Conservation (phyloP, 2,113 vertebrate species). For the Redunca redunca region DNA sequence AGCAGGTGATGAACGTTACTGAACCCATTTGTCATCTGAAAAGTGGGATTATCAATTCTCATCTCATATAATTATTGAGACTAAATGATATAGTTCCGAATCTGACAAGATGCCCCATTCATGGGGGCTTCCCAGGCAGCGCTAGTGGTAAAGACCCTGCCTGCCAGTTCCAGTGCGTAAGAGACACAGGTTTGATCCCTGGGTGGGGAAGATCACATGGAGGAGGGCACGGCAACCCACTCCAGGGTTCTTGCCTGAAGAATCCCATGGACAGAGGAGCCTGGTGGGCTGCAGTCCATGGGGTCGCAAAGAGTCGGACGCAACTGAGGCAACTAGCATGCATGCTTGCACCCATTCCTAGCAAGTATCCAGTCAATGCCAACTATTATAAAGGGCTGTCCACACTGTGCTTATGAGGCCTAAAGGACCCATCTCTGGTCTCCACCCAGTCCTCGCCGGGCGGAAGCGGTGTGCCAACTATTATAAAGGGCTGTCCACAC, state of each 20-base stretch:
- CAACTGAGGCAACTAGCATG: rapidly evolving
- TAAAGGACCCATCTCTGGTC: too few species aligned
- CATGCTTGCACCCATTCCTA: rapidly evolving
- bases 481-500: too few species aligned
- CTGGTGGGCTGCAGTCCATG: background rate
- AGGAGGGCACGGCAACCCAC: background rate
- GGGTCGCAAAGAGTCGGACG: rapidly evolving
- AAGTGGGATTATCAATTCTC: background rate
- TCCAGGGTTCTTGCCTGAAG: background rate
- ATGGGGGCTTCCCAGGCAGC: background rate
- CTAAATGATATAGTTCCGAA: background rate
- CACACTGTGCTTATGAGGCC: too few species aligned
- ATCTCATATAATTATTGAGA: too few species aligned
- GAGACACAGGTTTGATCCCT: background rate
- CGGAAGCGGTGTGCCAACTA: background rate
- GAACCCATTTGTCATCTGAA: background rate
- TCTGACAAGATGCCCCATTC: background rate
- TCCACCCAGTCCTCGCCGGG: too few species aligned
- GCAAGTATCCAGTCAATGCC: background rate
- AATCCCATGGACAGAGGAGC: background rate
- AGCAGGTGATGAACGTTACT: background rate
- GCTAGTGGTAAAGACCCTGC: background rate
- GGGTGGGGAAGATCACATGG: background rate
- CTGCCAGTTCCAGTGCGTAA: background rate
- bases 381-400: too few species aligned